Evolutionary conservation across 2,113 vertebrate species (phyloP), one percentile per base, ranked within the genome.

Genomic region (Platichthys stellatus): DNA sequence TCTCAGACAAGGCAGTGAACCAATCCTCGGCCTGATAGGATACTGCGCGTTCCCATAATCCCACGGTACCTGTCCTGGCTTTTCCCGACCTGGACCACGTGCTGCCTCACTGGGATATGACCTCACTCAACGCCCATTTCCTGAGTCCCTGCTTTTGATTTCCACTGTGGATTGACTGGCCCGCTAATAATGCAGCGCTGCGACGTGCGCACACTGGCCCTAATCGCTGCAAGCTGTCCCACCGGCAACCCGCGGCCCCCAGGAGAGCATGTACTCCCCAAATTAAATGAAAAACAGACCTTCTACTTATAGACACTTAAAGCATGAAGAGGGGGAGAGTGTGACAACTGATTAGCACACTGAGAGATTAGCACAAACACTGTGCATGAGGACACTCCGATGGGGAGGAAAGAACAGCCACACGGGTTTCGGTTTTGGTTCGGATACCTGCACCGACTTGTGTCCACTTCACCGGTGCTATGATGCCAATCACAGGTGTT

Each of bases 101-200:
- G 90, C 86, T 74, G 82, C 87, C 90, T 92, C 87, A 58, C 60
- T 90, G 91, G 87, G 89, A 90, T 80, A 79, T 86, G 89, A 93
- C 92, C 93, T 93, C 89, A 83, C 90, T 87, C 90, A 87, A 92
- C 92, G 91, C 86, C 92, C 88, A 93, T 93, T 93, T 94, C 91
- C 88, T 85, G 87, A 82, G 81, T 90, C 82, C 84, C 89, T 88
- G 88, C 90, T 88, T 93, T 87, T 94, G 92, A 94, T 94, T 94
- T 94, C 94, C 93, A 94, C 93, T 85, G 94, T 93, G 94, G 88
- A 89, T 93, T 93, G 74, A 67, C 85, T 89, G 80, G 78, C 84
- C 88, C 12, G 82, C 84, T 89, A 90, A 92, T 88, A 90, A 86
- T 69, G 83, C 90, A 57, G 74, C 28, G 1, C 65, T n/a, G 79